Evolutionary conservation across 1,140 invertebrate species (phyloP).

Genomic region (Pectinophora gossypiella): DNA sequence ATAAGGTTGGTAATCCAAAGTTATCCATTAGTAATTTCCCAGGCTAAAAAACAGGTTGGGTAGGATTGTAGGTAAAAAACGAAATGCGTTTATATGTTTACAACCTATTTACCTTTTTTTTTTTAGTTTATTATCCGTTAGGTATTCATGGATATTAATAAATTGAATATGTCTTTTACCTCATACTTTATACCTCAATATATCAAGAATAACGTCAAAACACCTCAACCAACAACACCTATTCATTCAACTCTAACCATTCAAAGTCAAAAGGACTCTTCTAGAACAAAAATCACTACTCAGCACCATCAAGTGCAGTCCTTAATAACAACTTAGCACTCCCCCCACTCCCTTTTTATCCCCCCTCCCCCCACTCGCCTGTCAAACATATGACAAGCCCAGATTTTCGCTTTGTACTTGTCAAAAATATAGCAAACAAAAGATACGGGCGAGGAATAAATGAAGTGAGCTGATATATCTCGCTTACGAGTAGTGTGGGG

Average conservation of each 20-base stretch:
- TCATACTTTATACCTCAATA: too few relatives aligned
- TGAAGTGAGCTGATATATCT: conserved; percentile 73
- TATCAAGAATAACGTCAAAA: too few relatives aligned
- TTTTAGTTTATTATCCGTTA: too few relatives aligned
- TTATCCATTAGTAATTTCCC: too few relatives aligned
- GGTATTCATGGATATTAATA: too few relatives aligned
- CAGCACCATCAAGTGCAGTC: conserved; percentile 52
- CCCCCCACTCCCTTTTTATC: conserved; percentile 12
- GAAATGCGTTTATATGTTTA: too few relatives aligned
- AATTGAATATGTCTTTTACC: too few relatives aligned
- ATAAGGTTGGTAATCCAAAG: too few relatives aligned
- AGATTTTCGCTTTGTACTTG: conserved; percentile 72
- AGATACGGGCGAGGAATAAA: conserved; percentile 68
- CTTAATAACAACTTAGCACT: conserved; percentile 68
- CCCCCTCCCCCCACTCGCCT: conserved; percentile 32
- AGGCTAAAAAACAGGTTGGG: too few relatives aligned
- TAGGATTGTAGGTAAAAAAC: too few relatives aligned
- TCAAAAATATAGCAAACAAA: conserved; percentile 74
- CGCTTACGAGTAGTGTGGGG: conserved; percentile 32
- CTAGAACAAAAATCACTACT: background rate
- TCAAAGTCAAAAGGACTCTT: conserved; percentile 11
- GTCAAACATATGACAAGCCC: conserved; percentile 69
- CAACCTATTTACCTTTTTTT: too few relatives aligned
- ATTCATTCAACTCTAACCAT: conserved; percentile 1
- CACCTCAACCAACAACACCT: background rate